Base-by-base conservation (phyloP, 2,888 invertebrate species). In the Yponomeuta sedellus region DNA sequence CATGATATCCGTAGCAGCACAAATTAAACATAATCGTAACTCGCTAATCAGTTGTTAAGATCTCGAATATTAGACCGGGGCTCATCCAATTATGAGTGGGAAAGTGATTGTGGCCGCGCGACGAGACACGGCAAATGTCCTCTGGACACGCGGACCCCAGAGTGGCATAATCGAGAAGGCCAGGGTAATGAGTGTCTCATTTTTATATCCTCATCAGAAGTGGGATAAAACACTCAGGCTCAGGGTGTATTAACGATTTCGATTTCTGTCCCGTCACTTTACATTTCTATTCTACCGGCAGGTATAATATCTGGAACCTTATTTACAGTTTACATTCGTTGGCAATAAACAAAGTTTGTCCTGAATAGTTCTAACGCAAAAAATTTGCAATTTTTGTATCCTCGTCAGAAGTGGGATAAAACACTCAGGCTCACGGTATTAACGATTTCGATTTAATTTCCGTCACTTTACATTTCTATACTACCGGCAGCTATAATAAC, bases 21-120 rank as follows among this genome's bases (percentile, higher is more conserved):
- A 44, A 44, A 63, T 63, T 63, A 63, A 44, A 40, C 44, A 39
- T 39, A 62, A 62, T 62, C 39, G 19, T 59, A 59, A 25, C 59
- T 34, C 44, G 44, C 64, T 57, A 57, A 64, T 64, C 64, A 34
- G 64, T 25, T 28, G 57, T 28, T n/a, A 57, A 57, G 56, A 64
- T 64, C 64, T 64, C 34, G 56, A 34, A 57, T 57, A 57, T 64
- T 19, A 57, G 64, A 56, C 64, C 19, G 64, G 22, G 64, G 56
- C 64, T 57, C 64, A 64, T 64, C 64, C 64, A 64, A 64, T 64
- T 64, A 64, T 64, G 56, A 57, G 56, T 64, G 64, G 57, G 64
- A 64, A 64, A 64, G 64, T 64, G 64, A 64, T 64, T 64, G 64
- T 64, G 64, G 56, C 57, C 56, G 28, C n/a, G 57, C 56, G 19